Conservation (phyloP, 2,113 vertebrate species). For the Sinocyclocheilus rhinocerous region DNA sequence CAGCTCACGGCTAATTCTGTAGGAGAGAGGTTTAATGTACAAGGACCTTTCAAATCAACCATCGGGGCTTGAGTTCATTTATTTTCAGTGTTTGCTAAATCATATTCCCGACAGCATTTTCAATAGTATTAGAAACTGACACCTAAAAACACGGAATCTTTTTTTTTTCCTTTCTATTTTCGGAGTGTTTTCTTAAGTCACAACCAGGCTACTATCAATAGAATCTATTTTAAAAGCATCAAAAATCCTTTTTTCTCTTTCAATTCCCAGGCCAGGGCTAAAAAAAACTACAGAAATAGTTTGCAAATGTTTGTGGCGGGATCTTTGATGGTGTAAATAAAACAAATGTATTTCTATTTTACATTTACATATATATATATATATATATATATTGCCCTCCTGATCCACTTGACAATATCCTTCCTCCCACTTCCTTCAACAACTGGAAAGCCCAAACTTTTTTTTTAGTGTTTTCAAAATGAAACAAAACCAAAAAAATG, state of each 20-base stretch:
- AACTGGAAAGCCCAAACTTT: constrained; percentile 19
- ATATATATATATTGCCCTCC: not conserved
- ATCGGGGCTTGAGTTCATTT: not conserved
- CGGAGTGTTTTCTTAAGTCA: not conserved
- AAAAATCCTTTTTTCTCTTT: constrained; percentile 8
- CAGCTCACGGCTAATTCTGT: constrained; percentile 52
- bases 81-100: constrained; percentile 18
- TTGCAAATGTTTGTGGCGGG: constrained; percentile 15
- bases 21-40: constrained; percentile 25
- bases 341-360: not conserved
- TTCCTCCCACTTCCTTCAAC: not conserved
- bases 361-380: not conserved
- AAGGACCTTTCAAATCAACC: constrained; percentile 47
- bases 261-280: constrained; percentile 19
- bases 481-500: not conserved
- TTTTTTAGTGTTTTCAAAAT: not conserved
- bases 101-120: not conserved
- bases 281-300: constrained; percentile 18
- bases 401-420: constrained; percentile 20
- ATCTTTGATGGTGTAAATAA: constrained; percentile 22
- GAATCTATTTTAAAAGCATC: constrained; percentile 9
- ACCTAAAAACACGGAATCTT: too few species aligned
- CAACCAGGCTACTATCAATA: constrained; percentile 32
- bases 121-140: too few species aligned
- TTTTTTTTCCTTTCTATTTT: constrained; percentile 27